Base-by-base conservation (phyloP, 2,113 vertebrate genomes). In the Oncorhynchus keta region DNA sequence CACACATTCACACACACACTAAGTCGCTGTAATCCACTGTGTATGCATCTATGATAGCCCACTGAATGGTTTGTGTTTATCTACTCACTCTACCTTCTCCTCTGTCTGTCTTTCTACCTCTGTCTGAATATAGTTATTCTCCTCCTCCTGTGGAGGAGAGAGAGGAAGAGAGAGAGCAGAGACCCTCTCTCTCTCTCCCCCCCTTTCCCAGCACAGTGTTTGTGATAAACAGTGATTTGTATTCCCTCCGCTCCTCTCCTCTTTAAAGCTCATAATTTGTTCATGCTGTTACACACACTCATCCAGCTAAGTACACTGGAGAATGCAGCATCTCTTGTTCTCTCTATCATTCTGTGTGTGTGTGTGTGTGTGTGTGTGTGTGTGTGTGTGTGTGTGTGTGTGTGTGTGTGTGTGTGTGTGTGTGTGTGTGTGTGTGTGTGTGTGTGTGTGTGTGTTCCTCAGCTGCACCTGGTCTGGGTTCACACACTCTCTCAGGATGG, bases 231-330 rank as follows among this genome's bases (percentile, higher is more conserved):
- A 89, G 84, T 81, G n/a, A 91, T 93, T 92, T 89, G 85, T 93
- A 87, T 92, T 92, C 91, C 68, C 80, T 70, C 35, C 83, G 74
- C 84, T 85, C 68, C 84, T 84, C 78, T 88, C 81, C 82, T 89
- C 84, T 86, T 93, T 86, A 90, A 84, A 92, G 89, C 83, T 81
- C 86, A 76, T 91, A 78, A 82, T 92, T 91, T 91, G 84, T 89
- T 90, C 84, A 49, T 71, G 55, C 7, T 83, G 88, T 75, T 84
- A 75, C 83, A 70, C 69, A 48, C 66, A 18, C 71, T 85, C 72
- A 76, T 90, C 85, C 81, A 71, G 74, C 49, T 45, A n/a, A 30
- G 69, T 72, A 66, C 57, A 30, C 77, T 83, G 26, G 64, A 66
- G 64, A 18, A 28, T 68, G 67, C 16, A 16, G 57, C 39, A 59